Base-by-base conservation (phyloP, 2,113 vertebrate genomes). In the Laticauda colubrina region DNA sequence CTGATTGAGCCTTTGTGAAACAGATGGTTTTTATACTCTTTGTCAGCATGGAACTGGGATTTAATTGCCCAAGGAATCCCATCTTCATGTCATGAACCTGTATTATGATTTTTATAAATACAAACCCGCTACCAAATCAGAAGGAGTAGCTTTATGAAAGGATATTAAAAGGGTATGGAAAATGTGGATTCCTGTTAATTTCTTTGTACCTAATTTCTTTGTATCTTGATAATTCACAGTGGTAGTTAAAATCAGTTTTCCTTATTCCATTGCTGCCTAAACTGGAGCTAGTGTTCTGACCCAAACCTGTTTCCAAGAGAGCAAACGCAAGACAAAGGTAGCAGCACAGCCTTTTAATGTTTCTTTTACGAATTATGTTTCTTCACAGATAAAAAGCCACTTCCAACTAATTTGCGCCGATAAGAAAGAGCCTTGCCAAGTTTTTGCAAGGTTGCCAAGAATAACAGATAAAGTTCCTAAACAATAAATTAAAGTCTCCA, bases 1-100 rank as follows among this genome's bases (percentile, higher is more conserved):
- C 98, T 98, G 98, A 98, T 96, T 61, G 93, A 91, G 90, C 97
- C 98, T 97, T 97, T 94, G 97, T 95, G 97, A 97, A 91, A 92
- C 95, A 95, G 96, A 96, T 48, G 96, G 96, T 18, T 98, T 98
- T 98, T 97, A 96, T 98, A 98, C 97, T 91, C 97, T 98, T 98
- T 96, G 93, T 98, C 92, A 96, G 96, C 95, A 96, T 96, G 95
- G 92, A 94, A 97, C 96, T 96, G 95, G 92, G 91, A 94, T 97
- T 97, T 95, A 94, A 95, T 96, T 96, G 96, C 91, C 97, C 94
- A 92, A 91, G 95, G 95, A 97, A 93, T 97, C 97, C 97, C 95
- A 93, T 95, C 97, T 97, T 95, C 96, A 95, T 96, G 96, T 94
- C 89, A 94, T 95, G 95, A 96, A 96, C 97, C 95, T 94, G 88